phyloP scores from a whole-genome alignment of 2,888 invertebrate genomes.

The Tholera decimalis region DNA sequence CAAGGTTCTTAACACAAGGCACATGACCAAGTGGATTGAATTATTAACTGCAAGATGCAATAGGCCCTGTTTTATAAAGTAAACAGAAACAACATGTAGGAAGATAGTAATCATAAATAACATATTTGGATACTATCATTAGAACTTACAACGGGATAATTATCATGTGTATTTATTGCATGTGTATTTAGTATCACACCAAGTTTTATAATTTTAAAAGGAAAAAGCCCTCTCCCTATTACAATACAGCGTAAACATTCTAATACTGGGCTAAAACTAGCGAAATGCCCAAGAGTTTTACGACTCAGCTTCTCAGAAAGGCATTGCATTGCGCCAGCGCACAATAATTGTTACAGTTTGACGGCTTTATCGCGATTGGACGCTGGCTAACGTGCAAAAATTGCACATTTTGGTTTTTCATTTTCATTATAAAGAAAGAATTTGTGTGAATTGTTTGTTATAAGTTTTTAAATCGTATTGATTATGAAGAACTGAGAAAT shows the following conservation, averaged over 20 bases:
- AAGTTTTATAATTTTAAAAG: too few relatives aligned
- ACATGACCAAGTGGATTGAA: too few relatives aligned
- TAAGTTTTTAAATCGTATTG: neutral
- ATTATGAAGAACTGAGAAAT: neutral
- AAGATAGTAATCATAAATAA: neutral
- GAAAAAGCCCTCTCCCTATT: conserved; percentile 6
- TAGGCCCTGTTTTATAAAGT: neutral
- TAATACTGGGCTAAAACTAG: conserved; percentile 32
- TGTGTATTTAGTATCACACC: too few relatives aligned
- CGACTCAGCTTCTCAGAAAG: conserved; percentile 50
- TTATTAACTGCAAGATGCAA: neutral
- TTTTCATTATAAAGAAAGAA: conserved; percentile 21
- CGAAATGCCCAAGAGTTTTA: conserved; percentile 46
- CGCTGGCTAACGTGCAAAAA: conserved; percentile 33
- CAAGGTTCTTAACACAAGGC: too few relatives aligned
- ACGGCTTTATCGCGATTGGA: conserved; percentile 52
- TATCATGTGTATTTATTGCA: too few relatives aligned
- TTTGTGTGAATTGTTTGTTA: neutral
- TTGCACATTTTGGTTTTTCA: conserved; percentile 25
- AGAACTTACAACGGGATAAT: too few relatives aligned
- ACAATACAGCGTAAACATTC: conserved; percentile 18
- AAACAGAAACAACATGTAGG: neutral
- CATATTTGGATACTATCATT: neutral
- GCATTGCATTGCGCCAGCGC: conserved; percentile 42
- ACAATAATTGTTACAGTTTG: conserved; percentile 54